phyloP scores from a whole-genome alignment of 2,888 invertebrate genomes.

The Scelioninae gen. 2 region DNA sequence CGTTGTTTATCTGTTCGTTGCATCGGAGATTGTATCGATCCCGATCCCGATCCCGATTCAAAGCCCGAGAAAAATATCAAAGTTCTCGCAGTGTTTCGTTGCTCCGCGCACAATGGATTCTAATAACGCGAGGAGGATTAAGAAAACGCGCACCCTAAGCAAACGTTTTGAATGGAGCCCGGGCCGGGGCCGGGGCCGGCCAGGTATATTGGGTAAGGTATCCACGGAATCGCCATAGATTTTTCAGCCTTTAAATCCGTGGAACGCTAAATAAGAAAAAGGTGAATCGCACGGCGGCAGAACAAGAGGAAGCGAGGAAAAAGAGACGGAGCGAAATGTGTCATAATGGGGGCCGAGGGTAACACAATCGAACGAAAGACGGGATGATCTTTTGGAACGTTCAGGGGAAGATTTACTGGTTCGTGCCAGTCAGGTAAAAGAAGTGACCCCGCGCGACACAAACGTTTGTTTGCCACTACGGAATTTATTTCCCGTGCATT shows the following conservation, averaged over 20 bases:
- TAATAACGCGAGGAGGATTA: slow-evolving; percentile 62
- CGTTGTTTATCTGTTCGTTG: slow-evolving; percentile 42
- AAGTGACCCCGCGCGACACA: slow-evolving; percentile 67
- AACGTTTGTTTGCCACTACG: slow-evolving; percentile 60
- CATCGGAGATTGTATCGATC: slow-evolving; percentile 51
- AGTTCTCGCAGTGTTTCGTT: slow-evolving; percentile 49
- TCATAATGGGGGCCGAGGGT: slow-evolving; percentile 63
- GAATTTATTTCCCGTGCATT: slow-evolving; percentile 68
- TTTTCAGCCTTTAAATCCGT: slow-evolving; percentile 55
- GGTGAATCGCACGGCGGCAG: slow-evolving; percentile 52
- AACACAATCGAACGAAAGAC: slow-evolving; percentile 61
- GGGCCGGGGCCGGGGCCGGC: no score
- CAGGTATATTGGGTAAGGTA: slow-evolving; percentile 67
- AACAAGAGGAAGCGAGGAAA: slow-evolving; percentile 60
- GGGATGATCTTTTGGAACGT: slow-evolving; percentile 62
- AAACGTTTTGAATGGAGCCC: slow-evolving; percentile 69
- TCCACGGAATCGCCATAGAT: slow-evolving; percentile 58
- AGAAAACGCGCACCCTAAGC: slow-evolving; percentile 66
- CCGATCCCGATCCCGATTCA: slow-evolving; percentile 43
- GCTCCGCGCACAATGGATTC: slow-evolving; percentile 49
- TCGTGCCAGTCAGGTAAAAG: slow-evolving; percentile 61
- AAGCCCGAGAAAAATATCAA: slow-evolving; percentile 48
- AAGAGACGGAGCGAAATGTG: slow-evolving; percentile 59
- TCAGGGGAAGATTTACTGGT: slow-evolving; percentile 65
- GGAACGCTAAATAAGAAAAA: slow-evolving; percentile 48